phyloP scores from a whole-genome alignment of 1,140 invertebrate genomes.

The Ephestia elutella region DNA sequence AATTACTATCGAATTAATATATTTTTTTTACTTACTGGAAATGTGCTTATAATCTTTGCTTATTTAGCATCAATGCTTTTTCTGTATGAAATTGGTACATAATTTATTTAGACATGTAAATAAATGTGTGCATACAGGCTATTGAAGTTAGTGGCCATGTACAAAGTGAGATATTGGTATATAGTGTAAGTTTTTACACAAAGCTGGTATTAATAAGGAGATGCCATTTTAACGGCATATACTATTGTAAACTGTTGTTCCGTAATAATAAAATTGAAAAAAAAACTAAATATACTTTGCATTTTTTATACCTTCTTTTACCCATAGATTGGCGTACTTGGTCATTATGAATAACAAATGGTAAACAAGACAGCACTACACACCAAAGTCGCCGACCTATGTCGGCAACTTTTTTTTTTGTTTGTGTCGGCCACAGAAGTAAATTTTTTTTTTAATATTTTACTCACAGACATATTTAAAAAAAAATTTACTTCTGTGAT shows the following conservation, averaged over 20 bases:
- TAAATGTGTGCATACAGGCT: conserved; percentile 23
- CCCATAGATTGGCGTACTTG: no score
- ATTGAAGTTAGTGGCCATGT: conserved; percentile 42
- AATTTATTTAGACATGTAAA: conserved; percentile 29
- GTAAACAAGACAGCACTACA: no score
- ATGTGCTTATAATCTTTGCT: neutral
- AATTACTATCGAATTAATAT: conserved; percentile 2
- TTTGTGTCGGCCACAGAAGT: no score
- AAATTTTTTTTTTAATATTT: no score
- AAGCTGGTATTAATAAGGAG: conserved; percentile 32
- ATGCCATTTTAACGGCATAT: conserved; percentile 49
- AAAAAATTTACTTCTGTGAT: no score
- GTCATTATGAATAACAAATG: no score
- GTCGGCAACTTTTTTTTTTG: no score
- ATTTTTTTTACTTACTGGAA: neutral
- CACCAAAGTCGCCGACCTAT: no score
- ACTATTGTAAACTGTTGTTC: conserved; percentile 54
- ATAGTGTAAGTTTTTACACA: conserved; percentile 54
- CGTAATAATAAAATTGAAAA: conserved; percentile 40
- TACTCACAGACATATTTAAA: no score
- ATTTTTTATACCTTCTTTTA: no score
- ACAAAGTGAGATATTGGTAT: conserved; percentile 38
- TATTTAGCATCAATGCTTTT: conserved; percentile 1
- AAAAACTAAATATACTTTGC: neutral
- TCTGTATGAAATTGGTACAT: conserved; percentile 18